These are phyloP conservation scores for Harpegnathos saltator DNA, from an alignment of 1,140 invertebrate species.

Conservation along the genomic window DNA sequence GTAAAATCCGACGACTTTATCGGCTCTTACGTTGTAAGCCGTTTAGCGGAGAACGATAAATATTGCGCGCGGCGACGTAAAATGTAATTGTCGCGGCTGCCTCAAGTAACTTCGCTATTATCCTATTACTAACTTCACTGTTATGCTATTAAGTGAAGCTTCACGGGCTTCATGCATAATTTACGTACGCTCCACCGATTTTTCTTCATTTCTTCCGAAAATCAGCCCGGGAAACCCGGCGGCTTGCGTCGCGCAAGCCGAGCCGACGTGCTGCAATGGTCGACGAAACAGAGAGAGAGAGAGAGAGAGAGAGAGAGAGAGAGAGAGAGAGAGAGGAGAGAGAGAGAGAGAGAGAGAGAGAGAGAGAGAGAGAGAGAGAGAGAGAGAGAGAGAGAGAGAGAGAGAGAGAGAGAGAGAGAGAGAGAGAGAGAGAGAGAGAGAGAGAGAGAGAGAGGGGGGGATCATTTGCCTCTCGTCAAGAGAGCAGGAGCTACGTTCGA, in stretches of 20 bases:
- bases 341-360: too few relatives aligned
- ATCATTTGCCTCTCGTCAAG: too few relatives aligned
- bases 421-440: too few relatives aligned
- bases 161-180: conserved; percentile 56
- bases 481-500: too few relatives aligned
- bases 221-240: conserved; percentile 34
- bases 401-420: too few relatives aligned
- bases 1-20: conserved; percentile 32
- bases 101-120: conserved; percentile 58
- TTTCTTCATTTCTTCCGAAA: conserved; percentile 58
- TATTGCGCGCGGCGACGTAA: conserved; percentile 60
- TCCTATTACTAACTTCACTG: conserved; percentile 62
- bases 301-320: too few relatives aligned
- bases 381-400: too few relatives aligned
- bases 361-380: too few relatives aligned
- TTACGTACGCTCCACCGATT: conserved; percentile 53
- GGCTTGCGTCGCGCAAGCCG: conserved; percentile 18
- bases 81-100: conserved; percentile 53
- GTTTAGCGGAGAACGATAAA: conserved; percentile 54
- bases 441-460: too few relatives aligned
- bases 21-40: conserved; percentile 35
- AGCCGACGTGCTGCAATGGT: neutral
- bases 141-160: conserved; percentile 59
- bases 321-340: too few relatives aligned
- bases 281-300: too few relatives aligned